A percentile compares a stretch with the other conserved stretches of the same genome.
Conservation (phyloP, 2,113 vertebrate genomes). For the Hiodon alosoides region DNA sequence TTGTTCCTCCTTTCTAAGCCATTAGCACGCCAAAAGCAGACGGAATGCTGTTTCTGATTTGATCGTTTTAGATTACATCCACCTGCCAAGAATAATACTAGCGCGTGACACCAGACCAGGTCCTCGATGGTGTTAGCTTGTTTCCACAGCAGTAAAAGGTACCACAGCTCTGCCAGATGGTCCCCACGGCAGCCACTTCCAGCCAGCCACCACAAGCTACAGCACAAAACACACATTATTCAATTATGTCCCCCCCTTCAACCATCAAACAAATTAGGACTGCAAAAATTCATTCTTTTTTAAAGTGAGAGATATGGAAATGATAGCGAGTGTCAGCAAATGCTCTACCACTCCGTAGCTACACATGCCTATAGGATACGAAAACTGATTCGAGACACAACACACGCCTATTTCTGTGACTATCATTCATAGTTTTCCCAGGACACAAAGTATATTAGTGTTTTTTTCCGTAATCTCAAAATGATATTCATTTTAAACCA, state of each 20-base stretch:
- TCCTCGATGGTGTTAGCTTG: neutral
- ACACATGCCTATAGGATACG: no score
- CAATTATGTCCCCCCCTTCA: neutral
- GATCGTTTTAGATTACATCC: neutral
- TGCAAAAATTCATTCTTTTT: neutral
- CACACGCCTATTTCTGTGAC: neutral
- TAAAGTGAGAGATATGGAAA: no score
- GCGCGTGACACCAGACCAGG: constrained; percentile 8
- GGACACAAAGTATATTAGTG: neutral
- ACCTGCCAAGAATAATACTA: constrained; percentile 13
- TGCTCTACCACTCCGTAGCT: no score
- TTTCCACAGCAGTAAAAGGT: neutral
- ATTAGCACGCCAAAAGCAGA: neutral
- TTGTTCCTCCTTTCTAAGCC: neutral
- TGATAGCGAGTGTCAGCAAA: no score
- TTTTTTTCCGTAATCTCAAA: no score
- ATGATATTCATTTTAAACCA: no score
- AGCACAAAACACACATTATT: neutral
- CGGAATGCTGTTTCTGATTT: constrained; percentile 2
- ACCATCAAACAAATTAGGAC: neutral
- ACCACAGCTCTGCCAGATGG: neutral
- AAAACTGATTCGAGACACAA: no score
- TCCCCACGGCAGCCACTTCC: neutral
- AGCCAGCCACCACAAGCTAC: neutral
- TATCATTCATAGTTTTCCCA: neutral